These are phyloP conservation scores for Pentamera pediparva DNA, from an alignment of 53 echinoderm and acorn worm genomes.

Conservation along the genomic window DNA sequence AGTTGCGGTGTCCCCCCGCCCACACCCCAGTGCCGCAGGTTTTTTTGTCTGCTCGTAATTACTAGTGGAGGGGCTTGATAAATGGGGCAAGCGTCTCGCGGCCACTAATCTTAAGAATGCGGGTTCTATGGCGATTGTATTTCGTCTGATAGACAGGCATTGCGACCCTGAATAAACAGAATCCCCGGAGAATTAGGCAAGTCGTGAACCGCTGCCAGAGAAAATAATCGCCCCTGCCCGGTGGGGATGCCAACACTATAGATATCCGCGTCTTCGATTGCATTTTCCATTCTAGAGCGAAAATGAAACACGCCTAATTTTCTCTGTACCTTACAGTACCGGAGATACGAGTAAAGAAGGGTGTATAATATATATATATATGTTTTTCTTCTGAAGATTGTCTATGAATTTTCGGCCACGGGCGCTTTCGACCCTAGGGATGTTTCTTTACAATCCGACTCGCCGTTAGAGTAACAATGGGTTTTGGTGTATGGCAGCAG, in stretches of 20 bases:
- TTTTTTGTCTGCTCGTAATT: constrained; percentile 35
- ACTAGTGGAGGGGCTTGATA: constrained; percentile 46
- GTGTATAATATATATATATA: too few relatives aligned
- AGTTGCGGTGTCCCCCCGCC: constrained; percentile 41
- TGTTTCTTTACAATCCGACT: constrained; percentile 2
- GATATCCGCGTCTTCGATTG: constrained; percentile 30
- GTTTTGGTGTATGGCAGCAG: too few relatives aligned
- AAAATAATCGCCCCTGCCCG: constrained; percentile 37
- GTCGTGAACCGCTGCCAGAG: constrained; percentile 33
- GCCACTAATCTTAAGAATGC: constrained; percentile 98
- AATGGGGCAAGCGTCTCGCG: constrained; percentile 78
- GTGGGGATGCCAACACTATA: constrained; percentile 22
- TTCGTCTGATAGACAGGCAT: constrained; percentile 62
- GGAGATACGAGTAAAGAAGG: constrained; percentile 4
- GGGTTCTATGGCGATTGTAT: constrained; percentile 84
- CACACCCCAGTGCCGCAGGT: constrained; percentile 42
- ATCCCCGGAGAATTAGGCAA: constrained; percentile 40
- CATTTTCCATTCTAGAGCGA: constrained; percentile 31
- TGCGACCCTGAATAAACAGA: constrained; percentile 40
- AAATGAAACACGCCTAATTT: constrained; percentile 32
- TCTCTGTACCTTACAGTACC: background rate
- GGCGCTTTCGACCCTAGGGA: constrained; percentile 6
- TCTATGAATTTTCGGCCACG: constrained; percentile 27
- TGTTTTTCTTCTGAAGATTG: too few relatives aligned
- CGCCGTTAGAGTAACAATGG: constrained; percentile 6